These are phyloP conservation scores for Meles meles DNA, from an alignment of 2,113 vertebrate genomes.

Conservation along the genomic window DNA sequence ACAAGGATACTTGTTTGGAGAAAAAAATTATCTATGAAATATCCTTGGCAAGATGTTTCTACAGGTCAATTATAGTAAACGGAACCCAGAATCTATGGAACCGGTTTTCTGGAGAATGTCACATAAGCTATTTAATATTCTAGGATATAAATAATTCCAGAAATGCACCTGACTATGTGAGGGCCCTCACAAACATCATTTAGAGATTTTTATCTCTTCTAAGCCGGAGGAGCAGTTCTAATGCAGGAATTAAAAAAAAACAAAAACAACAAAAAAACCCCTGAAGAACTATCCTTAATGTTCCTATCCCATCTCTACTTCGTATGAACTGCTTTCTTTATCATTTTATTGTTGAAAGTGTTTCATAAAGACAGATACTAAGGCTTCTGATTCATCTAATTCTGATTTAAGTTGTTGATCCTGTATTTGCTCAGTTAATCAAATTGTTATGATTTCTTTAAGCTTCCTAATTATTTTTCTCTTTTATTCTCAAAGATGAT, in stretches of 20 bases:
- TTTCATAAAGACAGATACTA: background rate
- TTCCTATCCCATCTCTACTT: background rate
- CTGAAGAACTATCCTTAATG: background rate
- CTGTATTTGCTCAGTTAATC: background rate
- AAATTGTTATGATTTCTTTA: background rate
- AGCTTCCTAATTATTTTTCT: background rate
- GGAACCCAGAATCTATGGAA: background rate
- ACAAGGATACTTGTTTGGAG: background rate
- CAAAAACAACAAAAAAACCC: background rate
- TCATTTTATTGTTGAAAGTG: background rate
- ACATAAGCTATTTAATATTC: background rate
- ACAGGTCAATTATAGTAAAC: background rate
- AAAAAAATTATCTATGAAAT: background rate
- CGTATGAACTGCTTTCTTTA: background rate
- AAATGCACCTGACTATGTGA: background rate
- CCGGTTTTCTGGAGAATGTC: background rate
- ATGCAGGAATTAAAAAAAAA: background rate
- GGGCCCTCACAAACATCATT: background rate
- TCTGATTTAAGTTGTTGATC: background rate
- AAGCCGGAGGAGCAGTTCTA: background rate
- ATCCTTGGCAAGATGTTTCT: background rate
- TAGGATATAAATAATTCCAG: background rate
- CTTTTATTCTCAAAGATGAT: background rate
- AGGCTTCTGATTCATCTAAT: background rate
- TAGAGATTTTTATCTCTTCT: background rate